Percentiles rank a stretch among this genome's conserved stretches.
These are phyloP conservation scores for Meleagris gallopavo DNA, from an alignment of 2,113 vertebrate genomes.

Conservation along the genomic window DNA sequence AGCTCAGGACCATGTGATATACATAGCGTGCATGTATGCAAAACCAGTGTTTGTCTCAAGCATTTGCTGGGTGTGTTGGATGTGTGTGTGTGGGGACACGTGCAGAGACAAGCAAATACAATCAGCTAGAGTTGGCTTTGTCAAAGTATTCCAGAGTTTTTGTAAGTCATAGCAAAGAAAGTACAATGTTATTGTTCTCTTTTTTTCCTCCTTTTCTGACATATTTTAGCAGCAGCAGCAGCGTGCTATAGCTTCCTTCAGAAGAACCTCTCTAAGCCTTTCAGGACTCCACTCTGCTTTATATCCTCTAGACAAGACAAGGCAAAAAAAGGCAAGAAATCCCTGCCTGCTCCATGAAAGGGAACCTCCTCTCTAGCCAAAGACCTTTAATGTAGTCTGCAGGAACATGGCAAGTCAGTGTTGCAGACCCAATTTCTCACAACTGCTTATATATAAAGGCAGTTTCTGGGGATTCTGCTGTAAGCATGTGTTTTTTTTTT, in stretches of 20 bases:
- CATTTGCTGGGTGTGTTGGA: neutral
- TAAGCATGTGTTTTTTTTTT: neutral
- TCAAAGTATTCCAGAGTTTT: neutral
- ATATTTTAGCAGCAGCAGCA: neutral
- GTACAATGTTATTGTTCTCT: accelerated
- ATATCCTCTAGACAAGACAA: neutral
- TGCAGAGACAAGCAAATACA: neutral
- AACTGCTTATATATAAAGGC: neutral
- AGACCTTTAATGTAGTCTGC: neutral
- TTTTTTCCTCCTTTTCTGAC: neutral
- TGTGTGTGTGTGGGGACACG: neutral
- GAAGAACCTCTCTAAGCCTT: neutral
- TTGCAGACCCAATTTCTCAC: neutral
- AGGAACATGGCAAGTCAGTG: neutral
- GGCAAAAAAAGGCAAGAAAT: neutral
- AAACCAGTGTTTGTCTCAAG: neutral
- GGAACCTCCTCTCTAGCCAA: neutral
- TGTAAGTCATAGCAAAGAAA: neutral
- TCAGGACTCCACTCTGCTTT: neutral
- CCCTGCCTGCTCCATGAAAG: neutral
- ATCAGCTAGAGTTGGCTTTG: neutral
- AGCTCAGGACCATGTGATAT: neutral
- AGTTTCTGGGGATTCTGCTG: neutral
- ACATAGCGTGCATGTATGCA: neutral
- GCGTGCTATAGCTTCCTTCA: neutral